A percentile compares a stretch with the other conserved stretches of the same genome.
Evolutionary conservation across 2,797 vertebrate species (phyloP).

Genomic region (Cossypha caffra): DNA sequence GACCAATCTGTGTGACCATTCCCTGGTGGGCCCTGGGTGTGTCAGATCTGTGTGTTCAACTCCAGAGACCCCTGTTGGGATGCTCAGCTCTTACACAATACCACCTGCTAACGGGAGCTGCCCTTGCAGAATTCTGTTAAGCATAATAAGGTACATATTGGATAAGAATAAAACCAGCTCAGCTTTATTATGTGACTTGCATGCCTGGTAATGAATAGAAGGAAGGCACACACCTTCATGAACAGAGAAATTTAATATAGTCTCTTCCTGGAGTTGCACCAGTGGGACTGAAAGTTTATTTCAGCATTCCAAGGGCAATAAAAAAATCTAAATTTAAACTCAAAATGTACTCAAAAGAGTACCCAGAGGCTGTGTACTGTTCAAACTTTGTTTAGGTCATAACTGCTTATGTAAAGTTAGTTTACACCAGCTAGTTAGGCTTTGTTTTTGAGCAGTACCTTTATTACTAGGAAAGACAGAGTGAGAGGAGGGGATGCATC

Average conservation of each 20-base stretch:
- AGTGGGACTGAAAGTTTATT: constrained; percentile 47
- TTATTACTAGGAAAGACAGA: neutral
- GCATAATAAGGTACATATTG: neutral
- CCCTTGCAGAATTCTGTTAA: neutral
- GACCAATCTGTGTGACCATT: neutral
- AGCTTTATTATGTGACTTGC: constrained; percentile 40
- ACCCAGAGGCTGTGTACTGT: constrained; percentile 2
- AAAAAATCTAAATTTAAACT: constrained; percentile 64
- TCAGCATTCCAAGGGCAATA: constrained; percentile 64
- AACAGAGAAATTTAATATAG: constrained; percentile 59
- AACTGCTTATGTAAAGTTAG: constrained; percentile 23
- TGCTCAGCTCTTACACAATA: neutral
- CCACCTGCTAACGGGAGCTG: neutral
- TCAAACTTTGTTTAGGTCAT: constrained; percentile 55
- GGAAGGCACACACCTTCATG: neutral
- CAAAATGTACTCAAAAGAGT: neutral
- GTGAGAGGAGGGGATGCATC: neutral
- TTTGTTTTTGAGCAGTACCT: neutral
- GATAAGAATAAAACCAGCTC: constrained; percentile 8
- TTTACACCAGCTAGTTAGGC: neutral
- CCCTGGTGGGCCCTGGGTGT: neutral
- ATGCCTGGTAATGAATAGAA: constrained; percentile 55
- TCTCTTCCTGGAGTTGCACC: constrained; percentile 37
- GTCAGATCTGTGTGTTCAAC: neutral
- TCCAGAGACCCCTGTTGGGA: neutral